Evolutionary conservation across 37 sponge, comb jelly and placozoan species (phyloP).

Genomic region (Aplysina aerophoba): DNA sequence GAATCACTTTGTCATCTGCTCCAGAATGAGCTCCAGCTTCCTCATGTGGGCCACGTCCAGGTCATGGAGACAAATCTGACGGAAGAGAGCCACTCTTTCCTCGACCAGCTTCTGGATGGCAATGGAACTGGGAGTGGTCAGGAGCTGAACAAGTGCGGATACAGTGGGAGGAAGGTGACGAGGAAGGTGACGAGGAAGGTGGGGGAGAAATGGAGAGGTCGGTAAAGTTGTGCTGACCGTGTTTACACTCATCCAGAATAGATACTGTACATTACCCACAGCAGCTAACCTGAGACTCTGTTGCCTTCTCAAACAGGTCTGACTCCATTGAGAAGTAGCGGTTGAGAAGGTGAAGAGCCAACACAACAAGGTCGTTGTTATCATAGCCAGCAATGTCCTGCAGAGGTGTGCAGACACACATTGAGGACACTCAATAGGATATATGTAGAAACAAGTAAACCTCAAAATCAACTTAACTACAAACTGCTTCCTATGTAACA

Average conservation of each 20-base stretch:
- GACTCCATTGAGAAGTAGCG: slow-evolving; percentile 50
- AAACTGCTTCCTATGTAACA: too few species aligned
- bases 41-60: slow-evolving; percentile 22
- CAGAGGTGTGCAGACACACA: neutral
- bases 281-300: slow-evolving; percentile 38
- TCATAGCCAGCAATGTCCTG: slow-evolving; percentile 70
- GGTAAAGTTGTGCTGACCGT: too few species aligned
- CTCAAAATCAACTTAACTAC: too few species aligned
- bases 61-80: slow-evolving; percentile 18
- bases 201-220: too few species aligned
- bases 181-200: too few species aligned
- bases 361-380: slow-evolving; percentile 45
- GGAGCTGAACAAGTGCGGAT: neutral
- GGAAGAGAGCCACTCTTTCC: neutral
- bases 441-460: too few species aligned
- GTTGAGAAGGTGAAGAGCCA: slow-evolving; percentile 59
- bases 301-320: slow-evolving; percentile 63
- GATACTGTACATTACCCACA: neutral
- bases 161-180: neutral
- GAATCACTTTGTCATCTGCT: slow-evolving; percentile 18
- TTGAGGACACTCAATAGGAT: neutral
- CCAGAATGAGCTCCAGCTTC: slow-evolving; percentile 6
- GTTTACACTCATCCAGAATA: too few species aligned
- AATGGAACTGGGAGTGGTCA: slow-evolving; percentile 4
- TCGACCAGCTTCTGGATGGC: neutral